These are phyloP conservation scores for Nothocercus nigrocapillus DNA, from an alignment of 2,113 vertebrate genomes.

Conservation along the genomic window DNA sequence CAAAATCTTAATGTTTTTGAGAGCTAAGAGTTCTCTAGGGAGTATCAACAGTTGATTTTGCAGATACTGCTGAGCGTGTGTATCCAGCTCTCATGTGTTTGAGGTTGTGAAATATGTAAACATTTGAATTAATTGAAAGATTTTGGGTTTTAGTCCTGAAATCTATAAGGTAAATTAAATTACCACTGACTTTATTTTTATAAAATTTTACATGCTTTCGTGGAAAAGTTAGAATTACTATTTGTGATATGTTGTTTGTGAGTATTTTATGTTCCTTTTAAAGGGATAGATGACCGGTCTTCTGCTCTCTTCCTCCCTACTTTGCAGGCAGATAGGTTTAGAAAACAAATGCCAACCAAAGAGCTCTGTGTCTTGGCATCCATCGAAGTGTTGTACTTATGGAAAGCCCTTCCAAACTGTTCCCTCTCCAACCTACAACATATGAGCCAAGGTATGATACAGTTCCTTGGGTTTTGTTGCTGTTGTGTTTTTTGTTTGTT, in stretches of 20 bases:
- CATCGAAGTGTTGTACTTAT: conserved; percentile 95
- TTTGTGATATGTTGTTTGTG: not conserved
- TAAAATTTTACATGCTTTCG: not conserved
- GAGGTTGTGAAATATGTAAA: not conserved
- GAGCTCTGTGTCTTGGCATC: conserved; percentile 93
- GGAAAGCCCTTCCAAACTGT: conserved; percentile 97
- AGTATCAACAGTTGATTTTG: not conserved
- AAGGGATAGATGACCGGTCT: not conserved
- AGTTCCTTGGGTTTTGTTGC: not conserved
- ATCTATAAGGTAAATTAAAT: not conserved
- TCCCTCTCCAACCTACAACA: conserved; percentile 93
- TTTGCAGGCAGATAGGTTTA: conserved; percentile 91
- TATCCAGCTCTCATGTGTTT: not conserved
- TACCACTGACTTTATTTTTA: not conserved
- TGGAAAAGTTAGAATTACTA: not conserved
- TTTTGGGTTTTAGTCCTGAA: not conserved
- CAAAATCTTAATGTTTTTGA: not conserved
- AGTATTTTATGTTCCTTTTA: not conserved
- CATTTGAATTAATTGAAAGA: not conserved
- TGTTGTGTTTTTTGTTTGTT: not conserved
- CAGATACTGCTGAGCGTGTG: not conserved
- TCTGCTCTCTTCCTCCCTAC: not conserved
- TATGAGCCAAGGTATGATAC: conserved; percentile 92
- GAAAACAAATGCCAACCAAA: conserved; percentile 87
- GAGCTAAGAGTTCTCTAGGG: not conserved